Percentiles rank a stretch among this genome's conserved stretches.
Conservation (phyloP, 2,113 vertebrate genomes). For the Chionodraco myersi region DNA sequence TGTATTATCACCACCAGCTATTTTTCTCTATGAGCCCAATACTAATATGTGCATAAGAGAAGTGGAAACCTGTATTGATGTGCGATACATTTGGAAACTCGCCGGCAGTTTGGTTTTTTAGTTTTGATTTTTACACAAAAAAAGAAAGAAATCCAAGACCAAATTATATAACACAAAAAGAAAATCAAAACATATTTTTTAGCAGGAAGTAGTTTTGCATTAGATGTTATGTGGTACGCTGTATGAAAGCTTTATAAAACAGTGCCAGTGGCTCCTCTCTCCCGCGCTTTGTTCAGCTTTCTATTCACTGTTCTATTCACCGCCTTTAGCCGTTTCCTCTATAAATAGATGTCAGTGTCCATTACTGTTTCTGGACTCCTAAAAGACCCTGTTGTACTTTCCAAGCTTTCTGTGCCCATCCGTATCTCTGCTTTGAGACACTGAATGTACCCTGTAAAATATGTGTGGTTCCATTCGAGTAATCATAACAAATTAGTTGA, state of each 20-base stretch:
- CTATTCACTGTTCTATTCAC: conserved; percentile 73
- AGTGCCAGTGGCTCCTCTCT: conserved; percentile 60
- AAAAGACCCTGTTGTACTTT: conserved; percentile 66
- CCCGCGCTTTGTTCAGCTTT: conserved; percentile 60
- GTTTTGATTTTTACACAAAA: neutral
- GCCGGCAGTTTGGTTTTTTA: too few relatives aligned
- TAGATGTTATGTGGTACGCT: conserved; percentile 9
- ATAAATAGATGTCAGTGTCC: conserved; percentile 77
- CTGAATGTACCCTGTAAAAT: conserved; percentile 2
- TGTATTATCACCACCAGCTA: neutral
- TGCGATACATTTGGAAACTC: neutral
- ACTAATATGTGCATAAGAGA: neutral
- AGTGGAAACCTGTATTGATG: neutral
- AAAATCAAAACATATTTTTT: neutral
- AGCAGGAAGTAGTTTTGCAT: conserved; percentile 5
- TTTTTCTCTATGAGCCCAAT: neutral
- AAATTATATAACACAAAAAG: neutral
- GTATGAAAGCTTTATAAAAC: conserved; percentile 48
- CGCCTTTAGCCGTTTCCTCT: conserved; percentile 57
- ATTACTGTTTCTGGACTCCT: conserved; percentile 61
- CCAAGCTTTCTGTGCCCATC: conserved; percentile 46
- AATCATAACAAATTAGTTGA: neutral
- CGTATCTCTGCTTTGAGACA: conserved; percentile 37
- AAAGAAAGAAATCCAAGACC: neutral
- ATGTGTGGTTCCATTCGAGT: neutral